These are phyloP conservation scores for Sturnus vulgaris DNA, from an alignment of 2,113 vertebrate genomes.

Conservation along the genomic window DNA sequence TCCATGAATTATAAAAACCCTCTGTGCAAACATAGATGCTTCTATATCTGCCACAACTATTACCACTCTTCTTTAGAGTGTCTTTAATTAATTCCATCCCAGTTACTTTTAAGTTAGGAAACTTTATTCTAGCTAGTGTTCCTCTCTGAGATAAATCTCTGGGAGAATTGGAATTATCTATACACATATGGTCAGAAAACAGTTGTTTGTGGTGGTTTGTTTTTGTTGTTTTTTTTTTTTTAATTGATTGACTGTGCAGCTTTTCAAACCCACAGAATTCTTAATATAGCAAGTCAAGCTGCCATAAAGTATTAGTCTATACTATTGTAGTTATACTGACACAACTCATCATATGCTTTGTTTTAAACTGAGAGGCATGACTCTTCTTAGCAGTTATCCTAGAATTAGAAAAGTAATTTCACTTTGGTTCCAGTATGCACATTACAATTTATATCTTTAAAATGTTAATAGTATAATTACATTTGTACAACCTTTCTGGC, in stretches of 20 bases:
- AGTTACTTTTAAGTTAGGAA: not conserved
- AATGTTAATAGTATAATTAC: not conserved
- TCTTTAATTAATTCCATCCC: not conserved
- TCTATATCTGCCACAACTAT: not conserved
- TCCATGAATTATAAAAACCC: rapidly evolving
- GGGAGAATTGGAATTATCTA: not conserved
- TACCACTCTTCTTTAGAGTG: not conserved
- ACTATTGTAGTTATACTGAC: not conserved
- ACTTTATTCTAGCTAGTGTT: not conserved
- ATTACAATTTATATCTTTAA: not conserved
- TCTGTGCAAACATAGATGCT: not conserved
- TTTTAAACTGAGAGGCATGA: not conserved
- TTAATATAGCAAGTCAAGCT: not conserved
- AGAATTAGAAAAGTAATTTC: not conserved
- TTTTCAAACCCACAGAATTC: not conserved
- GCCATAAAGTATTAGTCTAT: not conserved
- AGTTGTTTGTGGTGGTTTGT: not conserved
- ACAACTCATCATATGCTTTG: not conserved
- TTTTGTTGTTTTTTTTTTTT: not conserved
- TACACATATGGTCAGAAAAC: not conserved
- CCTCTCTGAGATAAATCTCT: not conserved
- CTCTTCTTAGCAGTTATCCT: not conserved
- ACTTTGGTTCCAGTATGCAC: not conserved
- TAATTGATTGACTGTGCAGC: not conserved
- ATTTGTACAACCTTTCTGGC: not conserved